Conservation (phyloP, 2,113 vertebrate genomes). For the Arothron firmamentum region DNA sequence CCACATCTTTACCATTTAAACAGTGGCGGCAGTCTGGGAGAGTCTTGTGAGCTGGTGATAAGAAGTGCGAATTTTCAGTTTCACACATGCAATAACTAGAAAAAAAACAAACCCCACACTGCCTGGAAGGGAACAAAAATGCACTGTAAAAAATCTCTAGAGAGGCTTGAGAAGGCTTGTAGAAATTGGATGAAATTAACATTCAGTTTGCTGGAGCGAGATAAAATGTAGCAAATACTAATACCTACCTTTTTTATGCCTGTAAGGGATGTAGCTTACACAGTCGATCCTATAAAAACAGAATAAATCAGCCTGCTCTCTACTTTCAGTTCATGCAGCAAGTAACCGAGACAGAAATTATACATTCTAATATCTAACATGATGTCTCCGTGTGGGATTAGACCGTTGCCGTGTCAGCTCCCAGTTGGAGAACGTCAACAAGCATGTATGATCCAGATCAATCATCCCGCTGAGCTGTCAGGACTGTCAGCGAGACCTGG, state of each 20-base stretch:
- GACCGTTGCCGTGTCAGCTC: too few relatives aligned
- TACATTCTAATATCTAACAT: too few relatives aligned
- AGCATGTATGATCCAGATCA: too few relatives aligned
- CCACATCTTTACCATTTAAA: constrained; percentile 19
- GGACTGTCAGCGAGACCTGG: too few relatives aligned
- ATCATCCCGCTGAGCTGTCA: too few relatives aligned
- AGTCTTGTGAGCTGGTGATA: constrained; percentile 45
- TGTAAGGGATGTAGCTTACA: constrained; percentile 21
- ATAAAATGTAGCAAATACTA: constrained; percentile 18
- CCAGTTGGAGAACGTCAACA: too few relatives aligned
- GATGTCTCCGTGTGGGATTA: too few relatives aligned
- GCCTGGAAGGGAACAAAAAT: constrained; percentile 13
- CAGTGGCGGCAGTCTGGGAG: constrained; percentile 27
- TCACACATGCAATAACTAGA: neutral
- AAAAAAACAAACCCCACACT: neutral
- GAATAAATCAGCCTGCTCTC: constrained; percentile 3
- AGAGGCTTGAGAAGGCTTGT: constrained; percentile 16
- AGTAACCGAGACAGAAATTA: too few relatives aligned
- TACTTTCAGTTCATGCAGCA: too few relatives aligned
- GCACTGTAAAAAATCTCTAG: constrained; percentile 26
- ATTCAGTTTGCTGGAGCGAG: constrained; percentile 30
- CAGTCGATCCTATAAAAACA: constrained; percentile 11
- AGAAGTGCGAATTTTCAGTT: constrained; percentile 35
- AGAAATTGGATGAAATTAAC: constrained; percentile 18
- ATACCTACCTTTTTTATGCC: constrained; percentile 23